Conservation (phyloP, 2,888 invertebrate genomes). For the Eupithecia abbreviata region DNA sequence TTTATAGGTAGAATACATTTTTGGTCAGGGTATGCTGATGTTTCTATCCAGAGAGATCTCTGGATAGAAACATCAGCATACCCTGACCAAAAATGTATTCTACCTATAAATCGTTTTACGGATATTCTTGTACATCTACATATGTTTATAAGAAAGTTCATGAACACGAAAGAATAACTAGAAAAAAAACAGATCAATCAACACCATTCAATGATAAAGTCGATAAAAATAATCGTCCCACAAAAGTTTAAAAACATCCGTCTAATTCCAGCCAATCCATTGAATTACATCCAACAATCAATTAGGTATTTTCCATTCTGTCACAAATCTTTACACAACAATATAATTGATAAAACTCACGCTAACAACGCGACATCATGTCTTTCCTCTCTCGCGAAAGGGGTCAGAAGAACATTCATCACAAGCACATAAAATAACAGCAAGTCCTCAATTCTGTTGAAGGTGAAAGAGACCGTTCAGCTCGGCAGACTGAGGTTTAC, state of each 20-base stretch:
- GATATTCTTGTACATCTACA: too few relatives aligned
- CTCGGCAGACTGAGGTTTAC: not conserved
- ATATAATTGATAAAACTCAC: constrained; percentile 47
- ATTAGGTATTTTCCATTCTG: constrained; percentile 4
- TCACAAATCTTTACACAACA: not conserved
- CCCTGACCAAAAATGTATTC: too few relatives aligned
- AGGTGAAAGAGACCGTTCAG: not conserved
- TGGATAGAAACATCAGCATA: too few relatives aligned
- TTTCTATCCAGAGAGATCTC: too few relatives aligned
- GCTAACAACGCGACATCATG: constrained; percentile 53
- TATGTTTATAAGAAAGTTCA: too few relatives aligned
- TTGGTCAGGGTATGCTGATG: too few relatives aligned
- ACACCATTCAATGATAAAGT: not conserved
- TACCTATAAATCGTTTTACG: too few relatives aligned
- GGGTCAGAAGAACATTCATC: constrained; percentile 59
- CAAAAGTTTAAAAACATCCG: not conserved
- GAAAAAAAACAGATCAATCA: not conserved
- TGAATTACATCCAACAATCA: not conserved
- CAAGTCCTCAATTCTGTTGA: not conserved
- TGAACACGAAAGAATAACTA: too few relatives aligned
- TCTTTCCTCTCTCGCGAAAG: constrained; percentile 53
- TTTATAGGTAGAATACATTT: too few relatives aligned
- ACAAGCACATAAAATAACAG: constrained; percentile 18
- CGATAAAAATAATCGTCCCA: not conserved
- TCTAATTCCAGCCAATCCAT: not conserved